Percentiles rank a stretch among this genome's conserved stretches.
phyloP scores from a whole-genome alignment of 2,797 vertebrate genomes.

The Molossus molossus region DNA sequence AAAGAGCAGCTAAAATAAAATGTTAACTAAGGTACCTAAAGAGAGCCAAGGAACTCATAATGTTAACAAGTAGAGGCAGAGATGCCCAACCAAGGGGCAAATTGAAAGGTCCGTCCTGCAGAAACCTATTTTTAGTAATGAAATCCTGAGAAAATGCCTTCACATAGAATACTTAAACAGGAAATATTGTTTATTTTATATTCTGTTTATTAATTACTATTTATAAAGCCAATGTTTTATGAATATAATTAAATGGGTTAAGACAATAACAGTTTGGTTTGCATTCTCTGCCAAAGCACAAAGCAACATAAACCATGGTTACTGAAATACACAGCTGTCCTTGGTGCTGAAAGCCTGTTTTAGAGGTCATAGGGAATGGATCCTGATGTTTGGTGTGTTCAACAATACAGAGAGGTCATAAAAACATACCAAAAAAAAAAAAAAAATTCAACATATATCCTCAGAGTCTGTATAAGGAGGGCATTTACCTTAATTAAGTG shows the following conservation, averaged over 20 bases:
- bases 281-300: background rate
- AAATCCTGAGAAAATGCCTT: constrained; percentile 6
- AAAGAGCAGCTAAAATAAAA: background rate
- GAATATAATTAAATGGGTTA: constrained; percentile 36
- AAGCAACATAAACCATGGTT: background rate
- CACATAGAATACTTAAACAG: background rate
- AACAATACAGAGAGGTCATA: background rate
- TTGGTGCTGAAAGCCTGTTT: background rate
- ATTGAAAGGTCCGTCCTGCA: background rate
- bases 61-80: background rate
- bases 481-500: background rate
- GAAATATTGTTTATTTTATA: constrained; percentile 46
- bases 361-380: background rate
- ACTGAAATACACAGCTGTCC: background rate
- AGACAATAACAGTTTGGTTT: constrained; percentile 12
- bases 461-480: background rate
- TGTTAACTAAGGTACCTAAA: background rate
- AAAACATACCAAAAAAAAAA: background rate
- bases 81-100: background rate
- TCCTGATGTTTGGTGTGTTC: background rate
- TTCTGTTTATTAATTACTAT: background rate
- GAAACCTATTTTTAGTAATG: background rate
- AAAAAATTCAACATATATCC: background rate
- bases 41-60: background rate
- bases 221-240: background rate